Evolutionary conservation across 1,140 invertebrate genomes (phyloP).

Genomic region (Diprion similis): DNA sequence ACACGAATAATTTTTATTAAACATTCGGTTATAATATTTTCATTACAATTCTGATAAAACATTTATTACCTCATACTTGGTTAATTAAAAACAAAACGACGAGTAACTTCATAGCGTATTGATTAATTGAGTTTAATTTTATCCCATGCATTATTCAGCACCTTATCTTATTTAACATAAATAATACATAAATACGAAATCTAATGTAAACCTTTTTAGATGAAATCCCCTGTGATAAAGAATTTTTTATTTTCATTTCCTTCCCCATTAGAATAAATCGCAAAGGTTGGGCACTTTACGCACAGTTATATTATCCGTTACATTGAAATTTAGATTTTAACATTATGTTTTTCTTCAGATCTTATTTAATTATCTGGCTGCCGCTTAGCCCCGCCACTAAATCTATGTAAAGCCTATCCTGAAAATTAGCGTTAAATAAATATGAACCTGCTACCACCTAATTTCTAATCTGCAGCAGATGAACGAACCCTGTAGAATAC

Average conservation of each 20-base stretch:
- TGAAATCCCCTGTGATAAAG: slow-evolving; percentile 13
- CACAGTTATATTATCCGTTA: slow-evolving; percentile 13
- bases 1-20: background rate
- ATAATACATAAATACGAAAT: slow-evolving; percentile 48
- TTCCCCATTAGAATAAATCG: background rate
- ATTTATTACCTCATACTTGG: background rate
- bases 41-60: background rate
- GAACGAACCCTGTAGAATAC: background rate
- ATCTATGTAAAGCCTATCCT: slow-evolving; percentile 19
- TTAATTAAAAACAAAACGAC: background rate
- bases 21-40: background rate
- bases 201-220: slow-evolving; percentile 51
- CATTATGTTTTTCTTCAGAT: background rate
- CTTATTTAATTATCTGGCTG: slow-evolving; percentile 24
- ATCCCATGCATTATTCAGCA: background rate
- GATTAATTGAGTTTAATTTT: background rate
- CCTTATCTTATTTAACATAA: background rate
- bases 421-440: background rate
- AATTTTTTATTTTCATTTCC: slow-evolving; percentile 17
- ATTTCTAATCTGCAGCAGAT: background rate
- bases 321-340: background rate
- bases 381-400: slow-evolving; percentile 31
- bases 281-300: slow-evolving; percentile 20
- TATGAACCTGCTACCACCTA: background rate
- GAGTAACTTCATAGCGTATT: background rate